Percentiles rank a stretch among this genome's conserved stretches.
phyloP scores from a whole-genome alignment of 2,113 vertebrate genomes.

The Chaetura pelagica region DNA sequence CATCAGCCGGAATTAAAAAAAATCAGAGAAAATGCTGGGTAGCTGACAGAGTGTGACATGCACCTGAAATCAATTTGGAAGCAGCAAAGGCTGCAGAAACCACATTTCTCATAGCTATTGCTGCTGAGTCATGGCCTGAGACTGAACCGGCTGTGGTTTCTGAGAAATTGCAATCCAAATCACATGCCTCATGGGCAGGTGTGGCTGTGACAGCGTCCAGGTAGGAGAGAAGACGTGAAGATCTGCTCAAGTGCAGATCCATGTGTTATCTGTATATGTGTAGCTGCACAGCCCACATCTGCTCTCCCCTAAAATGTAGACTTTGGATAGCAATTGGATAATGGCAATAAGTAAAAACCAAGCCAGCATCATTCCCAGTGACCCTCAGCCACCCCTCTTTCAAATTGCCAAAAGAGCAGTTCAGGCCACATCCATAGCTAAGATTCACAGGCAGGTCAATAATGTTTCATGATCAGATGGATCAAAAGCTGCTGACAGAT shows the following conservation, averaged over 20 bases:
- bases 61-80: conserved; percentile 52
- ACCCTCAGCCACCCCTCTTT: background rate
- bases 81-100: background rate
- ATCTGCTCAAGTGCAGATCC: background rate
- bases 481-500: background rate
- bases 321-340: background rate
- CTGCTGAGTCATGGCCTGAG: conserved; percentile 39
- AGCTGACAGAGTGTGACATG: background rate
- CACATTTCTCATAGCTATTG: background rate
- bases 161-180: background rate
- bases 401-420: background rate
- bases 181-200: background rate
- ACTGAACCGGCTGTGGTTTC: background rate
- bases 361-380: background rate
- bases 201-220: background rate
- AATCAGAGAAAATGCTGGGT: background rate
- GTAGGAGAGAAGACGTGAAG: background rate
- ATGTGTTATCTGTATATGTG: background rate
- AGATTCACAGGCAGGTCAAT: background rate
- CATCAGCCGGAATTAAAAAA: conserved; percentile 4
- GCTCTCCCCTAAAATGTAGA: background rate
- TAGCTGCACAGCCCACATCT: background rate
- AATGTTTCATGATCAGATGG: background rate
- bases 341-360: background rate
- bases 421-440: background rate